A percentile compares a stretch with the other conserved stretches of the same genome.
These are phyloP conservation scores for Diplodus puntazzo DNA, from an alignment of 2,797 vertebrate genomes.

Conservation along the genomic window DNA sequence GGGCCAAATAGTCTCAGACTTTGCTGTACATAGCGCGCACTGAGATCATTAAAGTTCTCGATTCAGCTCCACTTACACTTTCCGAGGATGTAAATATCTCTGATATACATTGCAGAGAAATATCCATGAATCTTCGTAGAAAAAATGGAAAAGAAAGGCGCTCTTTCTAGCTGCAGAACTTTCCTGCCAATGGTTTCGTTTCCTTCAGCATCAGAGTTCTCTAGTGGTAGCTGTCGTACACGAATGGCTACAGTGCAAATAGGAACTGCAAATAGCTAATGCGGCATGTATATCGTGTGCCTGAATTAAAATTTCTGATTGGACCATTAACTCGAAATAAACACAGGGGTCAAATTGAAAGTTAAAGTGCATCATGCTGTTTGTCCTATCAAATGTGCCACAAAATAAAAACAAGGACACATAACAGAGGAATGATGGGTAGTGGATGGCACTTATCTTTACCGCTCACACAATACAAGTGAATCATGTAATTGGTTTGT, in stretches of 20 bases:
- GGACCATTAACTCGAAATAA: not conserved
- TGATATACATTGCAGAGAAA: not conserved
- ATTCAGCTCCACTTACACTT: not conserved
- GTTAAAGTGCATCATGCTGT: not conserved
- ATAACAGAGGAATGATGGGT: not conserved
- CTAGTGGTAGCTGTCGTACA: not conserved
- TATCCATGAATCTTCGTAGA: not conserved
- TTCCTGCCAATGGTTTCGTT: not conserved
- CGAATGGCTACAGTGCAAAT: not conserved
- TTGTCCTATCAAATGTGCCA: not conserved
- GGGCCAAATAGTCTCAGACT: too few species aligned
- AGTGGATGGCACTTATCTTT: slow-evolving; percentile 26
- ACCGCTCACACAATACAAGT: slow-evolving; percentile 18
- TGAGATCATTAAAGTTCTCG: not conserved
- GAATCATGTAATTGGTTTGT: slow-evolving; percentile 67
- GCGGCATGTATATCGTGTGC: not conserved
- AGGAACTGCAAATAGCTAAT: not conserved
- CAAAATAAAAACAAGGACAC: slow-evolving; percentile 26
- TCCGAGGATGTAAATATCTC: not conserved
- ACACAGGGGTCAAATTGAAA: not conserved
- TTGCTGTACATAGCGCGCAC: too few species aligned
- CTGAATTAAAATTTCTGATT: not conserved
- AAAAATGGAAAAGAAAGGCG: not conserved
- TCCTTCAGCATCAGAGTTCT: not conserved
- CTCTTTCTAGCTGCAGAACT: not conserved